Base-by-base conservation (phyloP, 2,113 vertebrate genomes). In the Geococcyx californianus region DNA sequence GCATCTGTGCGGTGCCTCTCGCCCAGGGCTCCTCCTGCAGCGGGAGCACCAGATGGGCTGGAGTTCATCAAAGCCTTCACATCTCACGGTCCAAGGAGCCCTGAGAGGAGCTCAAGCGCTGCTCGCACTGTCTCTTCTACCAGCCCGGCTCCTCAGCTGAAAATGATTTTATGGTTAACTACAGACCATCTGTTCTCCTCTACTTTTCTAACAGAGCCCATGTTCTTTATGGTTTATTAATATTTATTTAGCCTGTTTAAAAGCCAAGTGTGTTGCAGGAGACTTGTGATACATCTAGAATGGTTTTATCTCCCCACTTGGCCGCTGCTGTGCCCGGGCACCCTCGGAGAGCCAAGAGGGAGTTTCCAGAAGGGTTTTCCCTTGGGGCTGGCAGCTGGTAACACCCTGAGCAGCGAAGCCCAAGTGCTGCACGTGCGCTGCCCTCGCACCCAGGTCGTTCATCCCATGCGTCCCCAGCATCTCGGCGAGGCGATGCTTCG, bases 221-320 rank as follows among this genome's bases (percentile, higher is more conserved):
- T 26, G 56, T 47, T 95, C 84, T 54, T 84, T 62, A 76, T 1
- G 31, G 54, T 87, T 95, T 91, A 92, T 94, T 94, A 89, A 95
- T 94, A 95, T 96, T 96, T 95, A 93, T 84, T 93, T 55, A 83
- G 80, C 36, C 93, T 69, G 82, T 77, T 94, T 77, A 72, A 94
- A 93, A 59, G 31, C 4, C 31, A 42, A 67, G 66, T 68, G 11
- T 34, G 23, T 54, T 67, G 47, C 45, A 49, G 75, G 69, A 85
- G 54, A 16, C 19, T 90, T 42, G 64, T 59, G 34, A 28, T 23
- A 28, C 6, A 16, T 20, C 64, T 42, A 21, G 44, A n/a, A 44
- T 16, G 73, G 26, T 33, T 54, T 54, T 9, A 5, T 54, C 52
- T 89, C 84, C 63, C 63, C 10, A 47, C 42, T 64, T 8, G 4